Evolutionary conservation across 2,113 vertebrate genomes (phyloP), one percentile per base, ranked within the genome.

Genomic region (Oceanites oceanicus): DNA sequence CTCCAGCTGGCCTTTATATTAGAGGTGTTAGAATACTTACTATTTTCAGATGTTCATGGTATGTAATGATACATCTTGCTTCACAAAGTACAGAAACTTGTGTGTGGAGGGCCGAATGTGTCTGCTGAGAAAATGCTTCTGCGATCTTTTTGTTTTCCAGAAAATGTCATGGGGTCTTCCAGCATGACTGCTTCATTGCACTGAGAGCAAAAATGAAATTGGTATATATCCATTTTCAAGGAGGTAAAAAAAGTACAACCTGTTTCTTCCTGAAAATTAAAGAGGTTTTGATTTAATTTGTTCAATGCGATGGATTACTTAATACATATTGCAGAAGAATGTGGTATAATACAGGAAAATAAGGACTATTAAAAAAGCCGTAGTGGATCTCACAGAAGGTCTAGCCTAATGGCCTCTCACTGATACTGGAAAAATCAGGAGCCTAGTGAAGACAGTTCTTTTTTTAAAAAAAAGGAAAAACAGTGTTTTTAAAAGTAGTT

Each of bases 51-150:
- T 49, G 38, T 67, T 61, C 47, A 20, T 36, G 30, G 18, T 32
- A n/a, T 8, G 21, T 32, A 66, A 61, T 36, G 25, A 19, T 18
- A 26, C 38, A 13, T 25, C 58, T 67, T 1, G 0, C 25, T 32
- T 84, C 45, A 66, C 44, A 23, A 53, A 73, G 7, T 66, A 9
- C 34, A 53, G 40, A 27, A 26, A 27, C 34, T 53, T 18, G 5
- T 1, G 1, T 52, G 34, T 21, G 49, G 34, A 15, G 25, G 17
- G 15, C 53, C 8, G 0, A 61, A 49, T 1, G 3, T 18, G 23
- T 36, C 23, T 59, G 44, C 42, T 38, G 36, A 58, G 71, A 65
- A 66, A 63, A 59, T 17, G 29, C 17, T 84, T 55, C 72, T 58
- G 25, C 2, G 1, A 29, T 42, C 34, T 36, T 53, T 34, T 21